Base-by-base conservation (phyloP, 2,113 vertebrate species). In the Myotis yumanensis region DNA sequence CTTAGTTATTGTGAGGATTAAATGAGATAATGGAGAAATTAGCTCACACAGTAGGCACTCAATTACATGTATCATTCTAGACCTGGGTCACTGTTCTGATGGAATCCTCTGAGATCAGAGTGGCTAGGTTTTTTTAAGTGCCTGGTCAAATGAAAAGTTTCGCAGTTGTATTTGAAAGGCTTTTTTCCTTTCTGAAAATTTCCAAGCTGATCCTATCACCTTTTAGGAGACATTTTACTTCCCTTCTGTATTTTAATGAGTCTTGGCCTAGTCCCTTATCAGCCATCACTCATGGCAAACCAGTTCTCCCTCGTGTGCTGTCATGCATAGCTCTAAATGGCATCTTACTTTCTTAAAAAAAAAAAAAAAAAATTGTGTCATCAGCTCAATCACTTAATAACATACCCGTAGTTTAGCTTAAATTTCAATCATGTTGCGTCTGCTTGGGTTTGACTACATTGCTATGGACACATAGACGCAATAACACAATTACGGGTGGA, bases 161-260 rank as follows among this genome's bases (percentile, higher is more conserved):
- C 30, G 11, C 46, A 30, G 62, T n/a, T 35, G 4, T 35, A 57
- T 3, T n/a, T 43, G 28, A 66, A 86, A 93, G 59, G 37, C 22
- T 69, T 48, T 87, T 87, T 76, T 52, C 23, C 30, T 87, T 75
- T 52, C 69, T 93, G 86, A 46, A 95, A 66, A 66, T 86, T 94
- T 89, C 89, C 71, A 95, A 80, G 43, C 46, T 85, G 95, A 73
- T 77, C 62, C 2, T 82, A 54, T 89, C 95, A 59, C 37, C 18
- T 30, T 89, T 86, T 68, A 54, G n/a, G 73, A 93, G 77, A 37
- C 23, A 37, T 73, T 80, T 76, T 68, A 22, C 73, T 93, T 94
- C 51, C 89, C 85, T 84, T 71, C 48, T 54, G 77, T 46, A 93
- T 91, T 80, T 93, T 73, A 95, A 52, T 84, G 40, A 68, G 59